Conservation (phyloP, 2,888 invertebrate species). For the Parelbella ahira region DNA sequence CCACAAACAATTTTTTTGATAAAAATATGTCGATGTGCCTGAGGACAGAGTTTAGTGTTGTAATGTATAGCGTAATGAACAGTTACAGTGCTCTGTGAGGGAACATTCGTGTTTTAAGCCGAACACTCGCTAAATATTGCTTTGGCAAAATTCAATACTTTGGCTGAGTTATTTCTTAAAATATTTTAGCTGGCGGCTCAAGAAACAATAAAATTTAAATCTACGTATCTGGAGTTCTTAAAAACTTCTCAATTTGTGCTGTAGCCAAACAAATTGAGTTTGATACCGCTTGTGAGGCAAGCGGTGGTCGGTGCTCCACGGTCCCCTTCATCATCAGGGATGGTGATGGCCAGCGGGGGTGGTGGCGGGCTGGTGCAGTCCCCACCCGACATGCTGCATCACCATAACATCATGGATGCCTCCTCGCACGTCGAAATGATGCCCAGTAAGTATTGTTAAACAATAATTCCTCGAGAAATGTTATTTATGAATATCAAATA, state of each 20-base stretch:
- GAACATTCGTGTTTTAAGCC: conserved; percentile 36
- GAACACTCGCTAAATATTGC: neutral
- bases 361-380: conserved; percentile 78
- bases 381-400: conserved; percentile 78
- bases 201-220: no score
- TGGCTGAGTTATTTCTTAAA: no score
- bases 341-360: conserved; percentile 76
- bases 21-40: conserved; percentile 71
- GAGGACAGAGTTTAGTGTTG: conserved; percentile 46
- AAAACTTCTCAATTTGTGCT: no score
- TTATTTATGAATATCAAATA: no score
- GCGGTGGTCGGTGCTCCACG: conserved; percentile 16
- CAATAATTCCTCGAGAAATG: no score
- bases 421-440: conserved; percentile 76
- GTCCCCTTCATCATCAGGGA: conserved; percentile 47
- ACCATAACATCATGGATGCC: conserved; percentile 74
- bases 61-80: conserved; percentile 28
- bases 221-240: no score
- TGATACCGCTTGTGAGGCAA: no score
- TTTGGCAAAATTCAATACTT: no score
- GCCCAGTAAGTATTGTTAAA: conserved; percentile 55
- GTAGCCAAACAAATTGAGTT: no score
- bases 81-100: conserved; percentile 52
- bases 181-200: no score
- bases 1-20: conserved; percentile 46